Percentiles rank a stretch among this genome's conserved stretches.
phyloP scores from a whole-genome alignment of 2,113 vertebrate genomes.

The Zingel zingel region DNA sequence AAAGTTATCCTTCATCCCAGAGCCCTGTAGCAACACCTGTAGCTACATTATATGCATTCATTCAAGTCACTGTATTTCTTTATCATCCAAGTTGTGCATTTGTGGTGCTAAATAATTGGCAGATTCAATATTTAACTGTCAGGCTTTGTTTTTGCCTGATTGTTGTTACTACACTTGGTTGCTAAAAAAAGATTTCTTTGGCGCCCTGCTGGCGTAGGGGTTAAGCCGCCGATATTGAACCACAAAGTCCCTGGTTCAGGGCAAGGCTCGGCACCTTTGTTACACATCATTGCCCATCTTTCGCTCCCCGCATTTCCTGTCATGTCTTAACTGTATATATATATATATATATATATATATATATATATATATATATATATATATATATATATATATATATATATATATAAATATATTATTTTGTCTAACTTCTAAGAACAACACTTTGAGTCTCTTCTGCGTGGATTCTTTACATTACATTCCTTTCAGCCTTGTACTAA shows the following conservation, averaged over 20 bases:
- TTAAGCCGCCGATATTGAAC: neutral
- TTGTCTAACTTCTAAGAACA: neutral
- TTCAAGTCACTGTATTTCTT: neutral
- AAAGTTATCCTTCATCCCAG: neutral
- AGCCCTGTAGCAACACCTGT: neutral
- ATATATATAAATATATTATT: too few relatives aligned
- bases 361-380: too few relatives aligned
- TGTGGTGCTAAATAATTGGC: neutral
- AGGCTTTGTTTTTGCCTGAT: neutral
- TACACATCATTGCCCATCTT: neutral
- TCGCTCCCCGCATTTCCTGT: neutral
- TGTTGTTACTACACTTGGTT: neutral
- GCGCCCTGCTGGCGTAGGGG: fast-evolving
- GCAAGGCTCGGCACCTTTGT: too few relatives aligned
- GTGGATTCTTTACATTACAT: neutral
- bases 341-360: too few relatives aligned
- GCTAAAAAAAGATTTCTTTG: neutral
- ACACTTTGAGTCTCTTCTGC: neutral
- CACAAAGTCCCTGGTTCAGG: neutral
- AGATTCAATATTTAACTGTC: neutral
- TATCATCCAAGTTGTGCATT: neutral
- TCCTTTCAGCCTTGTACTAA: neutral
- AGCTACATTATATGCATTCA: neutral
- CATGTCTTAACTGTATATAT: neutral
- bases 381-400: too few relatives aligned